Evolutionary conservation across 2,888 invertebrate species (phyloP), one percentile per base, ranked within the genome.

Genomic region (Drosophila aldrichi): DNA sequence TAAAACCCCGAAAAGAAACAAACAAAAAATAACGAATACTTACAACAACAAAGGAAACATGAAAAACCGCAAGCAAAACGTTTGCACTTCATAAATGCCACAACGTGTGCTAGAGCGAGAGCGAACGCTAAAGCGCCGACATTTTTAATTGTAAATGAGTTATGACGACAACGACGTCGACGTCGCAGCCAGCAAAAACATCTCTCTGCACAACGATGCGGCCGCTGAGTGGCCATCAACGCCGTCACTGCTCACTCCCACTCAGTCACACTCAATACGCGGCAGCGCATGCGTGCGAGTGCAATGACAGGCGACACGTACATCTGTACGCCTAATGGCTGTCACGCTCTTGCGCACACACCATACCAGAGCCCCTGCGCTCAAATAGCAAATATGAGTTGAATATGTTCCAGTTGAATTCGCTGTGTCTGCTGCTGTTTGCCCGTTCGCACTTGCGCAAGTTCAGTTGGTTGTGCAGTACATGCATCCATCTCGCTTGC

Each of bases 81-180:
- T 91, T 91, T 90, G 77, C 91, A 91, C 91, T 82, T 91, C 89
- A 92, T 91, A 91, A 91, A 91, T 82, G 89, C 79, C 71, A 20
- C 10, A 63, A 62, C 69, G 63, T 68, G 63, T 54, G 75, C 44
- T 36, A 71, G 63, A 70, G 65, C 68, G 68, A 75, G 80, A 70
- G 69, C 44, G 56, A 48, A 62, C 22, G 66, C 63, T 70, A 69
- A 78, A 89, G 91, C 91, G 91, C 92, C 91, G 91, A 92, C 91
- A 91, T 91, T 91, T 91, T 91, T 91, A 91, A 91, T 91, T 91
- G 91, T 90, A 86, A 90, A 91, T 88, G 89, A 91, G 90, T 91
- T 90, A 91, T 91, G 77, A 88, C 79, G 79, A 81, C 71, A 57
- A 55, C 55, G 25, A 38, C 48, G 75, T 65, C 75, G 74, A 65